Evolutionary conservation across 2,888 invertebrate species (phyloP).

Genomic region (Acrocyrtus sp.): DNA sequence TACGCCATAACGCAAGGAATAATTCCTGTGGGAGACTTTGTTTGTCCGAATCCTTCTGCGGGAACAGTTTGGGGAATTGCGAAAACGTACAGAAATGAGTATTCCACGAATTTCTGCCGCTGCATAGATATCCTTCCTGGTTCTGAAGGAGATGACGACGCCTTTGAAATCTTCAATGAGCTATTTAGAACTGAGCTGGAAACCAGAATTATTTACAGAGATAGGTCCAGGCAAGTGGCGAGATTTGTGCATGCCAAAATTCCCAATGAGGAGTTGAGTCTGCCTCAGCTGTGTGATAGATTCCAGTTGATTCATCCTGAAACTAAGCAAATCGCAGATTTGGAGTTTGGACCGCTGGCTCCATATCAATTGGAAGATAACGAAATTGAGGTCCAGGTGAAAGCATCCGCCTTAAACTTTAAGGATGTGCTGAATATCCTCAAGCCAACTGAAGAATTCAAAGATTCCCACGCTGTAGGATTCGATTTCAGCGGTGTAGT

Average conservation of each 20-base stretch:
- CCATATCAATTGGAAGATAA: constrained; percentile 23
- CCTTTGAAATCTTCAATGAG: constrained; percentile 38
- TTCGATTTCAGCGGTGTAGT: constrained; percentile 77
- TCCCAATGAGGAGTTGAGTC: constrained; percentile 23
- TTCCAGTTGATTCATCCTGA: constrained; percentile 46
- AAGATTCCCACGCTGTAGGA: constrained; percentile 67
- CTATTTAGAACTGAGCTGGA: constrained; percentile 37
- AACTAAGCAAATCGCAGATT: constrained; percentile 41
- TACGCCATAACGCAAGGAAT: constrained; percentile 36
- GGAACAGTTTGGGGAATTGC: constrained; percentile 42
- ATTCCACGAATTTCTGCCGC: constrained; percentile 14
- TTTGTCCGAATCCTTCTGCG: constrained; percentile 19
- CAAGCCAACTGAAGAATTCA: constrained; percentile 43
- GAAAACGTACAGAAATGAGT: constrained; percentile 37
- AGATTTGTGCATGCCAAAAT: constrained; percentile 27
- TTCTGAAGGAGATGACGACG: background rate
- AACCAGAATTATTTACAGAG: constrained; percentile 32
- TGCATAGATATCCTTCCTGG: constrained; percentile 43
- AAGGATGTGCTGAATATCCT: constrained; percentile 51
- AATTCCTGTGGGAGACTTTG: constrained; percentile 40
- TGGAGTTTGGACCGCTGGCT: constrained; percentile 36
- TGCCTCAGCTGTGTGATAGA: constrained; percentile 36
- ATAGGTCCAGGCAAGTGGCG: constrained; percentile 15
- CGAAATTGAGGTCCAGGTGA: constrained; percentile 51
- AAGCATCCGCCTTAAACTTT: constrained; percentile 52